Conservation (phyloP, 2,113 vertebrate species). For the Typhlomys cinereus region DNA sequence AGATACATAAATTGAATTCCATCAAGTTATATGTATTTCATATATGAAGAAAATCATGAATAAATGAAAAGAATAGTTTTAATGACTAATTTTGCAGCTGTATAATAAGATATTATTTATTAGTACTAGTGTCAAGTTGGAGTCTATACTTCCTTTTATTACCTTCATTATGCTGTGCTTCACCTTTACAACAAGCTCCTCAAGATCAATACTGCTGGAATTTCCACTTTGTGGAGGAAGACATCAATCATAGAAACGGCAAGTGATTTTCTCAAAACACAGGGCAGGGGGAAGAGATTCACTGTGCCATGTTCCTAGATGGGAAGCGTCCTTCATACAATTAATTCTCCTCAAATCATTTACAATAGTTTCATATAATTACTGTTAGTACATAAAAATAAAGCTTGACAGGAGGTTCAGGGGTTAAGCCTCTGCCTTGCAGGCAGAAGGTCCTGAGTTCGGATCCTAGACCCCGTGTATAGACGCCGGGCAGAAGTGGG, state of each 20-base stretch:
- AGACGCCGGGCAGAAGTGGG: no score
- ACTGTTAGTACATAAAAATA: neutral
- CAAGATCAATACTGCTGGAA: neutral
- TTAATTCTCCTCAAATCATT: neutral
- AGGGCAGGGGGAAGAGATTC: neutral
- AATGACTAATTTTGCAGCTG: neutral
- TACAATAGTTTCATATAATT: neutral
- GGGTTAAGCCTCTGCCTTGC: no score
- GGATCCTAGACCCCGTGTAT: no score
- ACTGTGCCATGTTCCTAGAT: neutral
- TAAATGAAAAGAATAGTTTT: neutral
- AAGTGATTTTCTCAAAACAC: neutral
- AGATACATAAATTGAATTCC: slow-evolving; percentile 11
- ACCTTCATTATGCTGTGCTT: no score
- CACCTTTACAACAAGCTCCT: neutral
- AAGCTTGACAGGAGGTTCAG: no score
- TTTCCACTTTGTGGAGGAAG: neutral
- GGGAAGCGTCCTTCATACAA: neutral
- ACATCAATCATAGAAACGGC: neutral
- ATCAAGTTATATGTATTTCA: neutral
- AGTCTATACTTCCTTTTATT: no score
- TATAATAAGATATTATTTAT: neutral
- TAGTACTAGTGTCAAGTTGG: no score
- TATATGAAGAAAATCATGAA: neutral
- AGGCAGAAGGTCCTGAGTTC: no score